Conservation (phyloP, 1,140 invertebrate species). For the Himalopsyche phryganea region DNA sequence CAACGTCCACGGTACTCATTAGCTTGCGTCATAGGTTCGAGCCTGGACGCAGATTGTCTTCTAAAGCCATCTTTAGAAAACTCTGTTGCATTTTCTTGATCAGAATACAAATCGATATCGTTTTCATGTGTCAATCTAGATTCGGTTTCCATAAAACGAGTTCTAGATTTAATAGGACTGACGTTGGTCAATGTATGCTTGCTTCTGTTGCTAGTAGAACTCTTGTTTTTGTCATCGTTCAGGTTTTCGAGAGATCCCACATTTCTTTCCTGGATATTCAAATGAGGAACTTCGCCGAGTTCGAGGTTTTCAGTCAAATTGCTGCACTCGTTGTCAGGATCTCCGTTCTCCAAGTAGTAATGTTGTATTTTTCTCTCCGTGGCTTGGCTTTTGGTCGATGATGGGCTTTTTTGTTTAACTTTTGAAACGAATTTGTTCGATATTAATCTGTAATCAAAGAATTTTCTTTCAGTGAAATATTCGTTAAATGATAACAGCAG, state of each 20-base stretch:
- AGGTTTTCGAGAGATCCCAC: neutral
- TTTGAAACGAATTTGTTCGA: neutral
- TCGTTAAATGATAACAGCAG: neutral
- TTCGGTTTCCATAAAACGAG: neutral
- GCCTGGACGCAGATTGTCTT: conserved; percentile 5
- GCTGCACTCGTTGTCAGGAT: conserved; percentile 5
- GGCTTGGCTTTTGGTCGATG: too few species aligned
- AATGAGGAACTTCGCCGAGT: conserved; percentile 2
- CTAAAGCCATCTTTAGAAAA: neutral
- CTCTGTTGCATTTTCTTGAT: conserved; percentile 1
- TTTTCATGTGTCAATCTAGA: neutral
- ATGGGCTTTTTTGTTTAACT: neutral
- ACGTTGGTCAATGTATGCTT: neutral
- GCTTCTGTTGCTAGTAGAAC: neutral
- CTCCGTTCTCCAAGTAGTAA: neutral
- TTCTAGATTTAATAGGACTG: neutral
- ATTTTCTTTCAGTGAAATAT: neutral
- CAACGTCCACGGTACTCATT: neutral
- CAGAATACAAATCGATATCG: neutral
- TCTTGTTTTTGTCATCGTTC: neutral
- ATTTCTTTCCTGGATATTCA: neutral
- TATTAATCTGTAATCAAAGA: neutral
- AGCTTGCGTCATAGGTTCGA: neutral
- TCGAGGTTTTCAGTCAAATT: conserved; percentile 7
- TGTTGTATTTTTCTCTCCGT: conserved; percentile 3